Conservation (phyloP, 2,113 vertebrate species). For the Catagonus wagneri region DNA sequence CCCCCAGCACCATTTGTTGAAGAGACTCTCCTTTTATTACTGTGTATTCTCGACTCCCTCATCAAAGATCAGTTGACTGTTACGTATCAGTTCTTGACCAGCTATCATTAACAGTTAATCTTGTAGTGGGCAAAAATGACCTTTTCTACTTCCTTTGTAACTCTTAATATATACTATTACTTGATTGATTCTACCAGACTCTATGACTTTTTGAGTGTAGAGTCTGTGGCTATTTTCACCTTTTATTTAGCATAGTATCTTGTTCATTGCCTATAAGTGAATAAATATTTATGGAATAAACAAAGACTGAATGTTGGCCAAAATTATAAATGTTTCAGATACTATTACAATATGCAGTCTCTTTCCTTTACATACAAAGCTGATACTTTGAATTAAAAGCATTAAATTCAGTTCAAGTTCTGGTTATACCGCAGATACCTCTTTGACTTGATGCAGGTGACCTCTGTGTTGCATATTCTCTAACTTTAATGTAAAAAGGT, state of each 20-base stretch:
- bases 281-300: slow-evolving; percentile 54
- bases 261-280: slow-evolving; percentile 20
- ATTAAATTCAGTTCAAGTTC: not conserved
- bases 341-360: not conserved
- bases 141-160: not conserved
- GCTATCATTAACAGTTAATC: slow-evolving; percentile 52
- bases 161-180: not conserved
- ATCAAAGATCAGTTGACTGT: not conserved
- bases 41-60: not conserved
- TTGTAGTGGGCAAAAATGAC: slow-evolving; percentile 15
- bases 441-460: not conserved
- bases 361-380: not conserved
- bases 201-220: not conserved
- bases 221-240: slow-evolving; percentile 7
- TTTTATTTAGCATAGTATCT: slow-evolving; percentile 28
- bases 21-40: not conserved
- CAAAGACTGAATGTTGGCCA: slow-evolving; percentile 16
- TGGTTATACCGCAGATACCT: slow-evolving; percentile 25
- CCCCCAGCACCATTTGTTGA: not conserved
- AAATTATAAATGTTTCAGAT: slow-evolving; percentile 35
- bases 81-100: not conserved
- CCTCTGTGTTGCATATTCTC: slow-evolving; percentile 36
- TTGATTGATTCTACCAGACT: not conserved
- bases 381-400: slow-evolving; percentile 18
- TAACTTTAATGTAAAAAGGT: not conserved